phyloP scores from a whole-genome alignment of 1,140 invertebrate species.

The Drosophila gunungcola region DNA sequence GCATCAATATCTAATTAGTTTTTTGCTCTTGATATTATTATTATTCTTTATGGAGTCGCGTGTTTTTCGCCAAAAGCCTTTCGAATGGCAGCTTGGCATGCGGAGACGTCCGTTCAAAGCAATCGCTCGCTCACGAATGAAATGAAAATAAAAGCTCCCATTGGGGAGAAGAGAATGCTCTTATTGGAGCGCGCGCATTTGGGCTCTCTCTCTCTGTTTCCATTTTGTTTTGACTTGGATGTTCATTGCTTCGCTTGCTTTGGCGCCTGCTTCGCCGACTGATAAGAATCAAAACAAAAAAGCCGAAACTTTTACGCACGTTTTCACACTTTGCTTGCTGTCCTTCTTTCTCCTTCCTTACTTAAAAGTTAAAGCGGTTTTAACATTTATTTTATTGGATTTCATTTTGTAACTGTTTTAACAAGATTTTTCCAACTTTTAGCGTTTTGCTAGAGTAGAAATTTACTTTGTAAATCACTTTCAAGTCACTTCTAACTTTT shows the following conservation, averaged over 20 bases:
- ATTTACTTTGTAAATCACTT: background rate
- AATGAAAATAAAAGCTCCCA: slow-evolving; percentile 35
- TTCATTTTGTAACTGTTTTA: no score
- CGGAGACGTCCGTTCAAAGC: slow-evolving; percentile 55
- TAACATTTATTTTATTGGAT: background rate
- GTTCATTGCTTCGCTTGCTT: slow-evolving; percentile 61
- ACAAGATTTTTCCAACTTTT: background rate
- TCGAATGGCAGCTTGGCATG: slow-evolving; percentile 28
- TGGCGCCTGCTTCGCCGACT: slow-evolving; percentile 53
- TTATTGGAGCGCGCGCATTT: slow-evolving; percentile 39
- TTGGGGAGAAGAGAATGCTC: background rate
- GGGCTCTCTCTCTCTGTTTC: slow-evolving; percentile 43
- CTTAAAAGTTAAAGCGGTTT: background rate
- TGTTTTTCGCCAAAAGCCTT: slow-evolving; percentile 31
- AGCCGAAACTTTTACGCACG: slow-evolving; percentile 59
- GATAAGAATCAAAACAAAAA: slow-evolving; percentile 83
- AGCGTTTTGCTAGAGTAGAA: background rate
- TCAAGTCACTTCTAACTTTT: background rate
- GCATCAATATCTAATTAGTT: slow-evolving; percentile 17
- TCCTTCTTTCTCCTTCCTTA: background rate
- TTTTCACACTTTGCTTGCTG: slow-evolving; percentile 11
- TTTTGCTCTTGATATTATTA: slow-evolving; percentile 1
- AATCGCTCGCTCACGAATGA: slow-evolving; percentile 62
- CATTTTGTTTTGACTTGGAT: slow-evolving; percentile 75
- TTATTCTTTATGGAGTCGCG: slow-evolving; percentile 32